Percentiles rank a stretch among this genome's conserved stretches.
Evolutionary conservation across 2,888 invertebrate genomes (phyloP).

Genomic region (Acleris emargana): DNA sequence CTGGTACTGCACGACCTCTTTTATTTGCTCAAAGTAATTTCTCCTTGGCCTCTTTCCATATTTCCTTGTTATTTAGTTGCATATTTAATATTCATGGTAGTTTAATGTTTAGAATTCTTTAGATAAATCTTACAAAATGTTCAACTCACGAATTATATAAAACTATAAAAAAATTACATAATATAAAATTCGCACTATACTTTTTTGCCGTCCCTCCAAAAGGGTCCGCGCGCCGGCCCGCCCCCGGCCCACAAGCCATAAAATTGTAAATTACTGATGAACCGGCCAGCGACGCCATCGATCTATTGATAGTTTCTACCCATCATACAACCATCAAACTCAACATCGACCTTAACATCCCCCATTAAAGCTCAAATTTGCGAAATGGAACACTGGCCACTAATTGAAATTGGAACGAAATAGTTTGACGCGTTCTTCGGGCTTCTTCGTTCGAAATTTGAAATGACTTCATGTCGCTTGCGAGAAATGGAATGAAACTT

Average conservation of each 20-base stretch:
- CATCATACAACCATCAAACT: conserved; percentile 5
- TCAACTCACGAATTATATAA: background rate
- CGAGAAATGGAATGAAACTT: conserved; percentile 1
- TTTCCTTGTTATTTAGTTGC: too few relatives aligned
- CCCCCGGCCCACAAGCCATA: conserved; percentile 77
- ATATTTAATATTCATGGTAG: too few relatives aligned
- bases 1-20: too few relatives aligned
- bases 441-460: conserved; percentile 32
- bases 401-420: conserved; percentile 31
- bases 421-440: conserved; percentile 35
- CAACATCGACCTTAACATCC: conserved; percentile 1
- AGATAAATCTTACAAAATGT: too few relatives aligned
- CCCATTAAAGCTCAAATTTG: conserved; percentile 9
- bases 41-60: too few relatives aligned
- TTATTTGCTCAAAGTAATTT: too few relatives aligned
- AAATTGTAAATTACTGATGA: conserved; percentile 84
- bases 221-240: conserved; percentile 70
- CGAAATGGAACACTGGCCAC: background rate
- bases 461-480: conserved; percentile 23
- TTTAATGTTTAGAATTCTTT: too few relatives aligned
- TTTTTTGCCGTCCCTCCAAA: conserved; percentile 58
- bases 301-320: conserved; percentile 69
- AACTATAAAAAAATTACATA: background rate
- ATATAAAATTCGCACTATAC: background rate
- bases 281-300: conserved; percentile 74